Base-by-base conservation (phyloP, 2,797 vertebrate species). In the Acrossocheilus wenchowensis region DNA sequence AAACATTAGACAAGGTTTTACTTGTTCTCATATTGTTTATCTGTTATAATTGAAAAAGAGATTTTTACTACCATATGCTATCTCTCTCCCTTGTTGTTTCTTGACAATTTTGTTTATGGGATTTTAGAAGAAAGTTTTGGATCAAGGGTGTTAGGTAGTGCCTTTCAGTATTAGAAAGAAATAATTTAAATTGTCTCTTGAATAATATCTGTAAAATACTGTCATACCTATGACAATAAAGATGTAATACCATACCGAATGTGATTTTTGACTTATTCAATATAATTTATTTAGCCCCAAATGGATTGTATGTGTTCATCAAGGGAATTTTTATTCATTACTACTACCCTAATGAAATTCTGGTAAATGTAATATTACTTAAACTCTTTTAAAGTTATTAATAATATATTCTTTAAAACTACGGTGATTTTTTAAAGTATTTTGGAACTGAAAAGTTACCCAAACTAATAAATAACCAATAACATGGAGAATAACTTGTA, bases 1-100 rank as follows among this genome's bases (percentile, higher is more conserved):
- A 88, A 89, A 90, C 84, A 85, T 93, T 94, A 94, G 93, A 95
- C 94, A 95, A 95, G 94, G 95, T 96, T 96, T 94, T 95, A 96
- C 95, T 95, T 95, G 94, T 95, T 91, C 8, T 79, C 92, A 91
- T 93, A 89, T 90, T 93, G 91, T 92, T 86, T 87, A 80, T 92
- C 78, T 92, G 93, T 90, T 83, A 68, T 26, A 5, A 86, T 81
- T 87, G 87, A 82, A 41, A 66, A 81, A 83, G 6, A 80, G 83
- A 88, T 82, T 90, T 93, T 93, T 95, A 93, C 79, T 93, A 93
- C 66, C 68, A 68, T 19, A 79, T 52, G 19, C 52, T 85, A 34
- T 80, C 60, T 86, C 26, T 78, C 74, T 84, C 54, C 68, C 90
- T 91, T 86, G 89, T 60, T 89, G 82, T 91, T 83, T 82, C 90